A percentile compares a stretch with the other conserved stretches of the same genome.
Conservation (phyloP, 92 coral and sea anemone species). For the Porites rus region DNA sequence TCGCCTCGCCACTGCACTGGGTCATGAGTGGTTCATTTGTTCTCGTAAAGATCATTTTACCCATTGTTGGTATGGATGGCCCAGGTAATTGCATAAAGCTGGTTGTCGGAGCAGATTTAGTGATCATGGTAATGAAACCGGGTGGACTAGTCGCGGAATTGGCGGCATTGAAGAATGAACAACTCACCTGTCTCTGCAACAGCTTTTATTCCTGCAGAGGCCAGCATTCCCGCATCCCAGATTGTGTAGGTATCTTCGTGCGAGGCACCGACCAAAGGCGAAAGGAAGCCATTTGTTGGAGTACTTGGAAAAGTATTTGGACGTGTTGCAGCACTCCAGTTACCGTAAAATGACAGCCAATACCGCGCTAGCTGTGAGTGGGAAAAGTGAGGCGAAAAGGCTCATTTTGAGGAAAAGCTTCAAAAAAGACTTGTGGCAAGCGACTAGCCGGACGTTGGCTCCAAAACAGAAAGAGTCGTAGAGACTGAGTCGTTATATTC, state of each 20-base stretch:
- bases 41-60: conserved; percentile 20
- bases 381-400: background rate
- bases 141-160: background rate
- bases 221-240: conserved; percentile 16
- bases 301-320: background rate
- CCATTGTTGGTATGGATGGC: conserved; percentile 16
- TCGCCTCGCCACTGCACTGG: conserved; percentile 46
- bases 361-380: conserved; percentile 9
- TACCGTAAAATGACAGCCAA: conserved; percentile 2
- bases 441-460: background rate
- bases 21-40: background rate
- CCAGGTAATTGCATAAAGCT: background rate
- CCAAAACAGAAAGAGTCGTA: too few relatives aligned
- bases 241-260: conserved; percentile 17
- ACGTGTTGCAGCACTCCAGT: conserved; percentile 27
- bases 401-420: background rate
- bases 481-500: too few relatives aligned
- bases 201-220: conserved; percentile 22
- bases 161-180: background rate
- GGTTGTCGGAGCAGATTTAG: conserved; percentile 1
- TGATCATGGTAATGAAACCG: conserved; percentile 21
- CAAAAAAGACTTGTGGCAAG: background rate
- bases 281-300: conserved; percentile 5
- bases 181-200: conserved; percentile 47
- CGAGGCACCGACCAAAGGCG: conserved; percentile 34